These are phyloP conservation scores for Byasa hedistus DNA, from an alignment of 2,888 invertebrate species.

Conservation along the genomic window DNA sequence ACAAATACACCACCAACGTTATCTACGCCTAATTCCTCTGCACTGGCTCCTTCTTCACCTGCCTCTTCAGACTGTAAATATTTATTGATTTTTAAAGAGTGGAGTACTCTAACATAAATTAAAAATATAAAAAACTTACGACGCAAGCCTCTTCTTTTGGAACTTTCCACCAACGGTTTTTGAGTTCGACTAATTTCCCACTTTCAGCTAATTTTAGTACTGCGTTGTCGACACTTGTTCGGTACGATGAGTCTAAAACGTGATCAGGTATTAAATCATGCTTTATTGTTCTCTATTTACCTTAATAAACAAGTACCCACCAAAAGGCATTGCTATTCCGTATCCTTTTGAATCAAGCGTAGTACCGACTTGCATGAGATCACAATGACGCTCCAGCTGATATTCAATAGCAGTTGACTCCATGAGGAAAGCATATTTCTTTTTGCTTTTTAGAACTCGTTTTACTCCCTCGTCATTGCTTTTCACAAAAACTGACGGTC, in stretches of 20 bases:
- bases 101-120: not conserved
- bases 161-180: slow-evolving; percentile 95
- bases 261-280: slow-evolving; percentile 3
- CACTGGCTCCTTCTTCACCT: slow-evolving; percentile 59
- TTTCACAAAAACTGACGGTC: slow-evolving; percentile 90
- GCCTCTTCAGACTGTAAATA: slow-evolving; percentile 52
- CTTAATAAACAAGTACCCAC: slow-evolving; percentile 76
- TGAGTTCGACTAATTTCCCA: slow-evolving; percentile 88
- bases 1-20: slow-evolving; percentile 97
- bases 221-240: slow-evolving; percentile 90
- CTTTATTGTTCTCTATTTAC: not conserved
- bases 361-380: slow-evolving; percentile 89
- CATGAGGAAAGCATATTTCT: slow-evolving; percentile 96
- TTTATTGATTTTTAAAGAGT: not conserved
- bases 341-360: slow-evolving; percentile 93
- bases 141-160: slow-evolving; percentile 81
- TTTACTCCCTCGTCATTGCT: slow-evolving; percentile 93
- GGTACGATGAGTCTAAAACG: slow-evolving; percentile 83
- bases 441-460: slow-evolving; percentile 87
- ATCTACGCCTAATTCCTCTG: slow-evolving; percentile 85
- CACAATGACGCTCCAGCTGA: slow-evolving; percentile 90
- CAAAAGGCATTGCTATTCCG: slow-evolving; percentile 93
- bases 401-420: slow-evolving; percentile 98
- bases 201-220: slow-evolving; percentile 94
- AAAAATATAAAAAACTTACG: slow-evolving; percentile 50